Base-by-base conservation (phyloP, 1,140 invertebrate species). In the Megalonaias nervosa region DNA sequence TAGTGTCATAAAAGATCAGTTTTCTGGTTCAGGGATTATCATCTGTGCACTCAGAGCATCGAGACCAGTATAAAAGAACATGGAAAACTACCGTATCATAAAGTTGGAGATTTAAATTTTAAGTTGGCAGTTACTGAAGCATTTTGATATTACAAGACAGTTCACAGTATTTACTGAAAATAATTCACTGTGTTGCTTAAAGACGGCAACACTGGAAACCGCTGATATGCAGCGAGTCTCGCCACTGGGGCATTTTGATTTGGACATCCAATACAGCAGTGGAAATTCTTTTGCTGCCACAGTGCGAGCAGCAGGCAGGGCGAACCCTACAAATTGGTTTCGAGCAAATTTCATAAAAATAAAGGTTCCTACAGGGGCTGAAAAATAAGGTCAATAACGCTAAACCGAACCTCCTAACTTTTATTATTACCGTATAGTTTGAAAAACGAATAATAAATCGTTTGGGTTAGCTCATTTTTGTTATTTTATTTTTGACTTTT, bases 51-150 rank as follows among this genome's bases (percentile, higher is more conserved):
- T 9, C 38, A 38, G 5, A 38, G 38, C 38, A 38, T 0, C 2
- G 26, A 58, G 72, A 67, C 64, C 65, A 57, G 17, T 74, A n/a
- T 38, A 2, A 16, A 58, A 74, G 1, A 15, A 64, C 17, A 65
- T 67, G 67, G 9, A 67, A 59, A 67, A 74, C 59, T 67, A 74
- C 59, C 58, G 64, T 59, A 57, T 57, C n/a, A 67, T 67, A n/a
- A 74, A 74, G 17, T 19, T 11, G 9, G 38, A 38, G 38, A 6
- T 9, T 5, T 38, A 6, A 38, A 9, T 38, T 38, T 38, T 38
- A 38, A 38, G 38, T 9, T 38, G 38, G 38, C 38, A 38, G 38
- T 38, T 38, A 38, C 0, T 9, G 38, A 55, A 62, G 21, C 1
- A 17, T 62, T 71, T 71, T 31, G 58, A 60, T 12, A 71, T 61